phyloP scores from a whole-genome alignment of 1,140 invertebrate species.

The Drosophila repletoides region DNA sequence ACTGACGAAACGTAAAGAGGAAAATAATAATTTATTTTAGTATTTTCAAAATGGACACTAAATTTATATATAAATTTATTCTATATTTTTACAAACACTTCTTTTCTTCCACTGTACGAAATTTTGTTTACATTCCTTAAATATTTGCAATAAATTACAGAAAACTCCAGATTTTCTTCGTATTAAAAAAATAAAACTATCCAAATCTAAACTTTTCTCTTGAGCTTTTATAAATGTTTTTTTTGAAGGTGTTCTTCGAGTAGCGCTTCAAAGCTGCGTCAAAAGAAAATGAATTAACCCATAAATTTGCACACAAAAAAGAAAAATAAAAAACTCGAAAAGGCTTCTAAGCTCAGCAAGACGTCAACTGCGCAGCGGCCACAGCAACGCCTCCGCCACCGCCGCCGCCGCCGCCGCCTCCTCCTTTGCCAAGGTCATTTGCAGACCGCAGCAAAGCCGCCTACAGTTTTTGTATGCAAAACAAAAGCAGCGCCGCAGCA shows the following conservation, averaged over 20 bases:
- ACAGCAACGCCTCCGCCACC: not conserved
- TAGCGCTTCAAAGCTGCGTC: no score
- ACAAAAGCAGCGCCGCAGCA: conserved; percentile 55
- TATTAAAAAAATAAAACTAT: no score
- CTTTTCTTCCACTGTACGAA: not conserved
- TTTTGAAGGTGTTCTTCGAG: no score
- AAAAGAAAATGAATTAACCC: no score
- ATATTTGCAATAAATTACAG: no score
- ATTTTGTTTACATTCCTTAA: not conserved
- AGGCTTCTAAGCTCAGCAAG: not conserved
- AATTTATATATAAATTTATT: not conserved
- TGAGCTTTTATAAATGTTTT: no score
- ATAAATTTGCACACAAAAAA: not conserved
- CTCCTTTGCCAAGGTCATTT: conserved; percentile 52
- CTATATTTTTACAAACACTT: not conserved
- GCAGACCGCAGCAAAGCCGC: conserved; percentile 23
- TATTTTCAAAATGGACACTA: no score
- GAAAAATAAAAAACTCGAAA: not conserved
- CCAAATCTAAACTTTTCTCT: no score
- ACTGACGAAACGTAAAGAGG: no score
- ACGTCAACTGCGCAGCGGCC: not conserved
- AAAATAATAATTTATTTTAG: no score
- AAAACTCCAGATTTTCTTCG: no score
- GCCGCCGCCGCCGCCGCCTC: not conserved
- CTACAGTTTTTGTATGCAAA: conserved; percentile 77